These are phyloP conservation scores for Microtus pennsylvanicus DNA, from an alignment of 2,113 vertebrate species.

Conservation along the genomic window DNA sequence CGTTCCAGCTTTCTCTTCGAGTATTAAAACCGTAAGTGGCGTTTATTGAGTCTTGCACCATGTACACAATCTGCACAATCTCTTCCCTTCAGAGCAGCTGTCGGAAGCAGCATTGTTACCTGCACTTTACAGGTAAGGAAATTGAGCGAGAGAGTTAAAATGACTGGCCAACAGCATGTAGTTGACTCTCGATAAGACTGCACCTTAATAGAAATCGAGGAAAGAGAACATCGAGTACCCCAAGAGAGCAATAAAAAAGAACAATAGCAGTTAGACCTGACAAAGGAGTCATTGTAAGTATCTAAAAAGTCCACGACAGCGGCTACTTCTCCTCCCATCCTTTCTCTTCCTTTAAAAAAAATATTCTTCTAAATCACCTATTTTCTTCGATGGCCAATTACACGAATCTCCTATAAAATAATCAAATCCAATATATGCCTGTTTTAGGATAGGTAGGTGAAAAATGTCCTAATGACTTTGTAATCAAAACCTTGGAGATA, in stretches of 20 bases:
- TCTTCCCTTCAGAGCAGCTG: slow-evolving; percentile 12
- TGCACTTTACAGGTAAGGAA: slow-evolving; percentile 47
- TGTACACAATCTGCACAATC: background rate
- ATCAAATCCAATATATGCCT: slow-evolving; percentile 31
- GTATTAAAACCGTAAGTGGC: slow-evolving; percentile 18
- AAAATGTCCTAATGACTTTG: slow-evolving; percentile 59
- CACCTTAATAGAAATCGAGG: slow-evolving; percentile 30
- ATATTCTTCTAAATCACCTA: slow-evolving; percentile 21
- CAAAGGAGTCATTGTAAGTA: slow-evolving; percentile 7
- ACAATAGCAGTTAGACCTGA: background rate
- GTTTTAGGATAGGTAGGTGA: slow-evolving; percentile 41
- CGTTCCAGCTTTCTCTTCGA: slow-evolving; percentile 16
- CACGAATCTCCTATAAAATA: slow-evolving; percentile 46
- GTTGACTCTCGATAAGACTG: background rate
- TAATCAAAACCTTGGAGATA: slow-evolving; percentile 67
- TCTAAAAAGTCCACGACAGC: background rate
- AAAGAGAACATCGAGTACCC: background rate
- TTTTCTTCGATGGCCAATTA: slow-evolving; percentile 12
- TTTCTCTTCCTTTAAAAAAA: background rate
- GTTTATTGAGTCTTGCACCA: slow-evolving; percentile 12
- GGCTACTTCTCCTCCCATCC: background rate
- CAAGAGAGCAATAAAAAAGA: background rate
- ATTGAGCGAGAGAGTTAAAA: slow-evolving; percentile 28
- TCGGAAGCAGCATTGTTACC: slow-evolving; percentile 23
- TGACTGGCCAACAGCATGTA: background rate